Evolutionary conservation across 1,140 invertebrate species (phyloP), one percentile per base, ranked within the genome.

Genomic region (Arctopsyche grandis): DNA sequence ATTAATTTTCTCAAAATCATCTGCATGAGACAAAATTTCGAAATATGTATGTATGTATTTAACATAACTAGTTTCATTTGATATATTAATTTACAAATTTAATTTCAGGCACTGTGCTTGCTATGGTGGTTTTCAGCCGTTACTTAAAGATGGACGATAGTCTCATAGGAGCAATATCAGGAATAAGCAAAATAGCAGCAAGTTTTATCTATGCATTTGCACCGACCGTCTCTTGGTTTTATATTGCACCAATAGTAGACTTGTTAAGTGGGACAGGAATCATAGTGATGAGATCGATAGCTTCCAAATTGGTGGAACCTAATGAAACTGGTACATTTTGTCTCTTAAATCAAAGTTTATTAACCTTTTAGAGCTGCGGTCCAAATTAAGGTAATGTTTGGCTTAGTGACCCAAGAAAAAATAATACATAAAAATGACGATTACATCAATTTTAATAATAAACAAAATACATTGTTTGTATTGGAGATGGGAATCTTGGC

Each of bases 251-350:
- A 1, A 83, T 85, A 9, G 86, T 91, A 9, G 89, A 90, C 79
- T 86, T 91, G 26, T 88, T 91, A 63, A 90, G 89, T 43, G 89
- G 87, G 22, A 86, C 88, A 5, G 89, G 88, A 52, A 84, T 86
- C 4, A 89, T 90, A 5, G 88, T 87, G 0, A 87, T 91, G 21
- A 85, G 90, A 78, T 91, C 91, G 3, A 82, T 91, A 58, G 89
- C 89, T 1, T 91, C 91, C 0, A 91, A 92, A 84, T 84, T 91
- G 1, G 90, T 91, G 0, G 84, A 86, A 5, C 85, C 86, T n/a
- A 86, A 89, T 48, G 86, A 90, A 85, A 85, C 87, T 73, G 88
- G 87, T 88, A 83, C 0, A 75, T 24, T 52, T 48, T 24, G 60
- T 21, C 52, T 48, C 7, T 38, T 22, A 71, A 71, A 60, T 19